A percentile compares a stretch with the other conserved stretches of the same genome.
These are phyloP conservation scores for Mohoua ochrocephala DNA, from an alignment of 2,113 vertebrate species.

Conservation along the genomic window DNA sequence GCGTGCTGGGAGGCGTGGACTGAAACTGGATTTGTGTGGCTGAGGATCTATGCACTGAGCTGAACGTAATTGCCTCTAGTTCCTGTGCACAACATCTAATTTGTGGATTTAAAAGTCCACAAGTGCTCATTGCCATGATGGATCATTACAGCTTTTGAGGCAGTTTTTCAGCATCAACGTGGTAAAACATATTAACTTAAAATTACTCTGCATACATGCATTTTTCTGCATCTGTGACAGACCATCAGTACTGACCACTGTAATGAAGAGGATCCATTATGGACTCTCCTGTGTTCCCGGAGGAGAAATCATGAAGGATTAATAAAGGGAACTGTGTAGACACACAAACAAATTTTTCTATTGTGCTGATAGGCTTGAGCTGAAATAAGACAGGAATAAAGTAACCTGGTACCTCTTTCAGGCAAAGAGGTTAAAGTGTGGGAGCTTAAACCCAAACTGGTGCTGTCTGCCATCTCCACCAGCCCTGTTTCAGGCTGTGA, in stretches of 20 bases:
- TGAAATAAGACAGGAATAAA: not conserved
- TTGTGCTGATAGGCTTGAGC: not conserved
- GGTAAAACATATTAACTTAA: constrained; percentile 46
- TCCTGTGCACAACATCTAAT: not conserved
- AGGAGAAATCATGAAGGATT: not conserved
- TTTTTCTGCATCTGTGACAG: not conserved
- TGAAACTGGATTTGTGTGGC: not conserved
- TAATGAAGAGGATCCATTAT: not conserved
- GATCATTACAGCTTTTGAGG: constrained; percentile 44
- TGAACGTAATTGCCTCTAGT: not conserved
- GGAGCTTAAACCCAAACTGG: not conserved
- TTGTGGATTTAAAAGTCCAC: not conserved
- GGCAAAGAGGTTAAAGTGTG: not conserved
- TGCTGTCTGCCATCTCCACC: not conserved
- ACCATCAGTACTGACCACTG: not conserved
- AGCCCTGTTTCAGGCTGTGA: rapidly evolving
- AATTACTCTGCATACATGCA: constrained; percentile 18
- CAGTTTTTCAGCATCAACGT: not conserved
- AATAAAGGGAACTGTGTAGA: not conserved
- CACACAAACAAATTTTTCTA: not conserved
- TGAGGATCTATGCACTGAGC: not conserved
- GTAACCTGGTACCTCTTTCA: not conserved
- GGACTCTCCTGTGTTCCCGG: not conserved
- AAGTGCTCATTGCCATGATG: constrained; percentile 35
- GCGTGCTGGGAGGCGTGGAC: not conserved